Evolutionary conservation across 2,888 invertebrate genomes (phyloP), one percentile per base, ranked within the genome.

Genomic region (Desoria tigrina): DNA sequence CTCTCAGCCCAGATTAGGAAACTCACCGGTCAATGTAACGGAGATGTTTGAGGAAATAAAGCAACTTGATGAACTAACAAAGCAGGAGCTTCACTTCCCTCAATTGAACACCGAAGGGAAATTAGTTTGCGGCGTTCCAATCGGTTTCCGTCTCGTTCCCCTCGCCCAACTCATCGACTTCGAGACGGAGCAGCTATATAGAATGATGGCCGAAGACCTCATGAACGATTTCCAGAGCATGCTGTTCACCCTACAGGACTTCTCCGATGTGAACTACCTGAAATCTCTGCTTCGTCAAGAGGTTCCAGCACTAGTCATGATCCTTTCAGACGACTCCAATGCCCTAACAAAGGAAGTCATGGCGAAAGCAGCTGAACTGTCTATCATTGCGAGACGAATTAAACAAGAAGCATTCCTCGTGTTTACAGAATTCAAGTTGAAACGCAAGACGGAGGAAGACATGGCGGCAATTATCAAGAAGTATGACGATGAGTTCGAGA

Each of bases 21-120:
- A 58, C 24, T 21, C 24, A 27, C 63, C 63, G 1, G 42, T 39
- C 26, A 53, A 27, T 14, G 37, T 37, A 14, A 21, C 23, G 3
- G 51, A 58, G 28, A 63, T 63, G 63, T 27, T 63, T 6, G 42
- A 23, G 28, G 23, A 51, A 16, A 39, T 63, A 4, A 49, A 63
- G 42, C 26, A 39, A 1, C 26, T 63, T 7, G 42, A 63, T 42
- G 32, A 32, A 21, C 26, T 39, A 18, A 16, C 45, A 4, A 23
- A 58, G 14, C 14, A 51, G 14, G 32, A 60, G 51, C 50, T 18
- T 6, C 63, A 58, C 18, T 58, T 58, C 28, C 58, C 58, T 3
- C 23, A 45, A 21, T n/a, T 58, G 2, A 42, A 57, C n/a, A n/a
- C n/a, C n/a, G 21, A 16, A 23, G 7, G 4, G 9, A 55, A 26